These are phyloP conservation scores for Sarcophaga variegata DNA, from an alignment of 2,888 invertebrate species.

Conservation along the genomic window DNA sequence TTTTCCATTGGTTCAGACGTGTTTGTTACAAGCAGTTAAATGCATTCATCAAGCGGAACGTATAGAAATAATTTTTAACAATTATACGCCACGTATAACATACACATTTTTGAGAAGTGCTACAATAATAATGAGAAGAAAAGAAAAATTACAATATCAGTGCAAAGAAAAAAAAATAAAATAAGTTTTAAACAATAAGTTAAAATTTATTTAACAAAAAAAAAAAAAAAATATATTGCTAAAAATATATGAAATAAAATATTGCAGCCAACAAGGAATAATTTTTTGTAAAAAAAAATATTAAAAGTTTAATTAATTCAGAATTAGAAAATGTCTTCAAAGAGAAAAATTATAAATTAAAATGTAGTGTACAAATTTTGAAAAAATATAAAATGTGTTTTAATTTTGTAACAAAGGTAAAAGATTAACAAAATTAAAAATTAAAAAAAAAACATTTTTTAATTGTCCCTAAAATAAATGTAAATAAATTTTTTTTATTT, in stretches of 20 bases:
- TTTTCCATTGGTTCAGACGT: constrained; percentile 70
- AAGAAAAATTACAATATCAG: constrained; percentile 1
- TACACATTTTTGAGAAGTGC: constrained; percentile 16
- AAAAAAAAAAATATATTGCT: not conserved
- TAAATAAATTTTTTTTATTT: too few relatives aligned
- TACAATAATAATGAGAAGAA: not conserved
- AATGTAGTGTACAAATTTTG: too few relatives aligned
- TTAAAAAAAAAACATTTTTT: not conserved
- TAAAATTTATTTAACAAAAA: constrained; percentile 14
- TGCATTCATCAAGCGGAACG: not conserved
- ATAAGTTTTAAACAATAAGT: constrained; percentile 6
- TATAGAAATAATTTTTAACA: constrained; percentile 20
- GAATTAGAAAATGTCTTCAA: too few relatives aligned
- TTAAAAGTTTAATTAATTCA: not conserved
- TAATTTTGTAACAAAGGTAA: not conserved
- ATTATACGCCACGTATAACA: constrained; percentile 45
- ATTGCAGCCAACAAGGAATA: not conserved
- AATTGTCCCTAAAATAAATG: too few relatives aligned
- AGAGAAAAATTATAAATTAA: too few relatives aligned
- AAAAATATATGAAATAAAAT: not conserved
- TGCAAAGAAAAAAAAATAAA: constrained; percentile 15
- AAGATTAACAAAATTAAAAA: not conserved
- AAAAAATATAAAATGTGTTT: too few relatives aligned
- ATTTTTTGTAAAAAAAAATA: not conserved
- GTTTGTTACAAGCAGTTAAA: constrained; percentile 59